Evolutionary conservation across 2,797 vertebrate species (phyloP).

Genomic region (Austrolebias charrua): DNA sequence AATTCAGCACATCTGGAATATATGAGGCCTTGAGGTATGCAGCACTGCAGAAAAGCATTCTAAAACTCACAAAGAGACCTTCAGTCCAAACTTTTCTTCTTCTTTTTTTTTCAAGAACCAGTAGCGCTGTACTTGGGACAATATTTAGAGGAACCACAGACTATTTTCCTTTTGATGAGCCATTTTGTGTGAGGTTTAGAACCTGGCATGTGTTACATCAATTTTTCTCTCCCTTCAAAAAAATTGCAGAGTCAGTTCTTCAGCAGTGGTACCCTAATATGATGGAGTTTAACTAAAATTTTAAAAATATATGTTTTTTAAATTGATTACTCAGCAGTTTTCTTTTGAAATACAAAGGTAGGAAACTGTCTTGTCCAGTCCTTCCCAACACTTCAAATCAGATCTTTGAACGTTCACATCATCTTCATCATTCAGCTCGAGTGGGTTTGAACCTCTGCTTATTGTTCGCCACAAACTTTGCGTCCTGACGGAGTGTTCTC

Average conservation of each 20-base stretch:
- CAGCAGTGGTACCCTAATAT: background rate
- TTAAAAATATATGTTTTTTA: background rate
- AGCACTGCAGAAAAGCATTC: slow-evolving; percentile 82
- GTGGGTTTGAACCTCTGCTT: slow-evolving; percentile 53
- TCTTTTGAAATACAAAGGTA: slow-evolving; percentile 1
- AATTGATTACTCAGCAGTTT: background rate
- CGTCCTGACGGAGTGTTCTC: slow-evolving; percentile 55
- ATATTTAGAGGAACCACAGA: slow-evolving; percentile 69
- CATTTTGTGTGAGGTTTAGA: slow-evolving; percentile 60
- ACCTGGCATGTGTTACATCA: slow-evolving; percentile 31
- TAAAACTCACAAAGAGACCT: slow-evolving; percentile 82
- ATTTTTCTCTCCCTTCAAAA: slow-evolving; percentile 29
- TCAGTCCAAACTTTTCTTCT: slow-evolving; percentile 63
- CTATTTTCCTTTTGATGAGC: slow-evolving; percentile 69
- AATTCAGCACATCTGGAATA: slow-evolving; percentile 86
- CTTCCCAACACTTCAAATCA: slow-evolving; percentile 16
- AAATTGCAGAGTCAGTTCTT: slow-evolving; percentile 16
- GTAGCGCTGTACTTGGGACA: slow-evolving; percentile 71
- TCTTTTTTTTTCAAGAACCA: slow-evolving; percentile 44
- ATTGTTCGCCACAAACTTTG: slow-evolving; percentile 63
- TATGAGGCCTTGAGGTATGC: slow-evolving; percentile 86
- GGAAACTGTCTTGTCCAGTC: slow-evolving; percentile 17
- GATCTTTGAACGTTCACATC: slow-evolving; percentile 34
- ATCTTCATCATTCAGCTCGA: slow-evolving; percentile 31
- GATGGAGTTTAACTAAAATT: slow-evolving; percentile 18